These are phyloP conservation scores for Ptychodera flava DNA, from an alignment of 35 echinoderm and acorn worm species.

Conservation along the genomic window DNA sequence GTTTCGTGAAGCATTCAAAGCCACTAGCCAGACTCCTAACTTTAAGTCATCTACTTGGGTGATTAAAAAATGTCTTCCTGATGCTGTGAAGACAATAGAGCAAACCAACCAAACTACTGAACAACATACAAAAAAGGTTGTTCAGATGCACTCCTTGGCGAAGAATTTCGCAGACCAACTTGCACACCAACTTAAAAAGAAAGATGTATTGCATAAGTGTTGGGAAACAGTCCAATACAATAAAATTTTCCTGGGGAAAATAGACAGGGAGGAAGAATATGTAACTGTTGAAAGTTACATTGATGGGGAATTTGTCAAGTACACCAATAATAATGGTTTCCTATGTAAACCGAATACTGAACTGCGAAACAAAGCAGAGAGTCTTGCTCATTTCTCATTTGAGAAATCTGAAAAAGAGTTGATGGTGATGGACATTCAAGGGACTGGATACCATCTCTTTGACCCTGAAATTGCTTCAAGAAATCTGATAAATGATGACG, in stretches of 20 bases:
- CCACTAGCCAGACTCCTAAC: not conserved
- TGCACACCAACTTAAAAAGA: not conserved
- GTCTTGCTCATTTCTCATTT: not conserved
- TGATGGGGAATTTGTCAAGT: not conserved
- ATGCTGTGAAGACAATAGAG: not conserved
- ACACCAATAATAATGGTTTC: not conserved
- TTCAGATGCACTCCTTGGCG: not conserved
- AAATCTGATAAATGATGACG: not conserved
- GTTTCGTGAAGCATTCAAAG: not conserved
- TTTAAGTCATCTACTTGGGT: not conserved
- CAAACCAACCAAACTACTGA: not conserved
- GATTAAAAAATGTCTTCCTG: not conserved
- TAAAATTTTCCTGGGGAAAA: not conserved
- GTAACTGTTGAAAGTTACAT: not conserved
- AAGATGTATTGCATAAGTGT: not conserved
- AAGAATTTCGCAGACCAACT: not conserved
- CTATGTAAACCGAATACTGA: not conserved
- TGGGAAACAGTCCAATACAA: not conserved
- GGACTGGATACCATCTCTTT: not conserved
- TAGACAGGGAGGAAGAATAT: not conserved
- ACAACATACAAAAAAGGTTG: not conserved
- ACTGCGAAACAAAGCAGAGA: not conserved
- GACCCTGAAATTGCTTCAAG: not conserved
- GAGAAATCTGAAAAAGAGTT: not conserved
- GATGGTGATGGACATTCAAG: not conserved